Evolutionary conservation across 2,888 invertebrate species (phyloP).

Genomic region (Syrphus vitripennis): DNA sequence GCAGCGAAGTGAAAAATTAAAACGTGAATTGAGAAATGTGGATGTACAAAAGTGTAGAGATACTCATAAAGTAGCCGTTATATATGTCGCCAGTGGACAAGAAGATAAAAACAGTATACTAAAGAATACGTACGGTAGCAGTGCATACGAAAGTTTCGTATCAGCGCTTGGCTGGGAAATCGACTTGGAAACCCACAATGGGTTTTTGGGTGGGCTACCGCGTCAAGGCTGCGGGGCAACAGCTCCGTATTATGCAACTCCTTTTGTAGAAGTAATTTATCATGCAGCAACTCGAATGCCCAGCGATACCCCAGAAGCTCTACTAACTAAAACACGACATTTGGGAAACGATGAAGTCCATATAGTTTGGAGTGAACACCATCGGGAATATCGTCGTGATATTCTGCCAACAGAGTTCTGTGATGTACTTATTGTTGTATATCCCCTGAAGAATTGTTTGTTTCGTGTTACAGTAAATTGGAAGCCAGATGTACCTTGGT

Average conservation of each 20-base stretch:
- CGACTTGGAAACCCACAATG: slow-evolving; percentile 96
- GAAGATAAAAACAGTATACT: slow-evolving; percentile 97
- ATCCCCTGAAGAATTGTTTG: slow-evolving; percentile 93
- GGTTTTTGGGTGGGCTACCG: slow-evolving; percentile 96
- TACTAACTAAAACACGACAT: slow-evolving; percentile 96
- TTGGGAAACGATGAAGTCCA: slow-evolving; percentile 99
- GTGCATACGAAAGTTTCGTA: slow-evolving; percentile 93
- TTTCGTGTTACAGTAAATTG: slow-evolving; percentile 94
- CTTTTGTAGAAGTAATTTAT: slow-evolving; percentile 95
- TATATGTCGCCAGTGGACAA: slow-evolving; percentile 98
- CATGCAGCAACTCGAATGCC: slow-evolving; percentile 99
- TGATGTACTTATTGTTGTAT: slow-evolving; percentile 97
- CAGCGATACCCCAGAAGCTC: slow-evolving; percentile 92
- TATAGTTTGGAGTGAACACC: slow-evolving; percentile 99
- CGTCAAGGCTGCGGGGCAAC: slow-evolving; percentile 94
- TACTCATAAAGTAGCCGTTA: slow-evolving; percentile 98
- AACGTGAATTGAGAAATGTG: slow-evolving; percentile 95
- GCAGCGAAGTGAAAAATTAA: slow-evolving; percentile 92
- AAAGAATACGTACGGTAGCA: slow-evolving; percentile 94
- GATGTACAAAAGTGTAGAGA: slow-evolving; percentile 95
- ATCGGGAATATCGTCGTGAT: slow-evolving; percentile 96
- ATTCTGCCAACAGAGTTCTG: slow-evolving; percentile 99
- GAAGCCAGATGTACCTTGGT: slow-evolving; percentile 94
- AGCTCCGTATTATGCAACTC: slow-evolving; percentile 97
- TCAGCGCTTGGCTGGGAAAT: slow-evolving; percentile 87